Percentiles rank a stretch among this genome's conserved stretches.
Conservation (phyloP, 2,113 vertebrate genomes). For the Macaca fascicularis region DNA sequence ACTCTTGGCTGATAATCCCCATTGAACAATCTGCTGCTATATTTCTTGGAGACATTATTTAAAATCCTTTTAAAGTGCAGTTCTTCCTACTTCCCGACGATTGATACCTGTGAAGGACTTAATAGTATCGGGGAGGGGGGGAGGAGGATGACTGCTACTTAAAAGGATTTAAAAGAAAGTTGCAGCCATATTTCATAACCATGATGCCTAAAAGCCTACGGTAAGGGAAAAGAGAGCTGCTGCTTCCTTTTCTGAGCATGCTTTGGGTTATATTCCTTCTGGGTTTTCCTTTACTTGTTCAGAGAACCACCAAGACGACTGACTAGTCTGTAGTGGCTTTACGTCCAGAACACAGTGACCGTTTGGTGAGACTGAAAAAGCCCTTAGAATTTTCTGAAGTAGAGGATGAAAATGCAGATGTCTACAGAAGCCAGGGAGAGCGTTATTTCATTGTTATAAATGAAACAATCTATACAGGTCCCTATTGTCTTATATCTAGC, state of each 20-base stretch:
- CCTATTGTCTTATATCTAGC: too few species aligned
- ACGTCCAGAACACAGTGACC: not conserved
- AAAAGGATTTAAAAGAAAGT: constrained; percentile 77
- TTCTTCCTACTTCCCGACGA: constrained; percentile 65
- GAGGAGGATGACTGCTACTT: constrained; percentile 67
- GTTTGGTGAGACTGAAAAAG: not conserved
- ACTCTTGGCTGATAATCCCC: constrained; percentile 65
- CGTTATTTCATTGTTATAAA: too few species aligned
- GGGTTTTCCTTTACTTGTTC: not conserved
- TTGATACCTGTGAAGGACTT: constrained; percentile 79
- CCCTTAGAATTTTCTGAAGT: not conserved
- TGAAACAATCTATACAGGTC: too few species aligned
- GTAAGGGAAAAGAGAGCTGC: not conserved
- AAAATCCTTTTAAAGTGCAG: constrained; percentile 80
- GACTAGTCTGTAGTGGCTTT: not conserved
- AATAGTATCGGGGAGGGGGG: constrained; percentile 62
- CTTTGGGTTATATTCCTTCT: constrained; percentile 48
- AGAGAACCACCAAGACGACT: not conserved
- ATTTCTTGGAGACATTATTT: constrained; percentile 78
- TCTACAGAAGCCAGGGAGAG: not conserved
- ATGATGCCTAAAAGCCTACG: constrained; percentile 59
- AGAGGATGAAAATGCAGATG: not conserved
- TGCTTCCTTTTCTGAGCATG: constrained; percentile 48
- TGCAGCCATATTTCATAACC: constrained; percentile 66
- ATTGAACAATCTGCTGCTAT: constrained; percentile 64